A percentile compares a stretch with the other conserved stretches of the same genome.
Conservation (phyloP, 2,113 vertebrate genomes). For the Plestiodon gilberti region DNA sequence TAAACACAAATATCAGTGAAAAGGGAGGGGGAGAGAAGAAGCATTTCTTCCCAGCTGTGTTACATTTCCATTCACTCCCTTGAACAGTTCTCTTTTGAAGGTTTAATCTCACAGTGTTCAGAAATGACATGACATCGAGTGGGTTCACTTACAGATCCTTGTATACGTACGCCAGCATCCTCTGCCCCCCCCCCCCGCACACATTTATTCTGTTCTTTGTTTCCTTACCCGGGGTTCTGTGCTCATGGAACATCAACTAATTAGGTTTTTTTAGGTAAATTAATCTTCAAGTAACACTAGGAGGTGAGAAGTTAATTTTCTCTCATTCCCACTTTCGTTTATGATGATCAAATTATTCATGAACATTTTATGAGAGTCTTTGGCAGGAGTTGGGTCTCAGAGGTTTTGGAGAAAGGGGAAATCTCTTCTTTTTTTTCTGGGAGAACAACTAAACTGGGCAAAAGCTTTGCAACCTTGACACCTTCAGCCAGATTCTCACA, state of each 20-base stretch:
- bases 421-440: too few relatives aligned
- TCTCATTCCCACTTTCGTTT: conserved; percentile 22
- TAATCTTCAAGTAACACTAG: conserved; percentile 56
- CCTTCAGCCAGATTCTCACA: neutral
- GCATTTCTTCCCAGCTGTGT: neutral
- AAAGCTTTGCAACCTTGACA: conserved; percentile 44
- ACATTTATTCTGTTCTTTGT: rapidly evolving
- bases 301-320: conserved; percentile 59
- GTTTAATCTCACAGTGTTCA: conserved; percentile 6
- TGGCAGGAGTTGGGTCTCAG: conserved; percentile 2
- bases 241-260: conserved; percentile 32
- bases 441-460: neutral
- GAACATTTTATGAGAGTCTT: neutral
- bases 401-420: neutral
- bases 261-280: conserved; percentile 58
- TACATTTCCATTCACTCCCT: neutral
- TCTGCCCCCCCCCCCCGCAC: too few relatives aligned
- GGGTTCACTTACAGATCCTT: neutral
- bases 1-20: neutral
- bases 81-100: neutral
- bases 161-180: neutral
- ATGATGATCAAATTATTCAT: conserved; percentile 54
- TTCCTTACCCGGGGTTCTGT: conserved; percentile 12
- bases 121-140: neutral
- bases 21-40: neutral